Base-by-base conservation (phyloP, 2,113 vertebrate genomes). In the Vulpes vulpes region DNA sequence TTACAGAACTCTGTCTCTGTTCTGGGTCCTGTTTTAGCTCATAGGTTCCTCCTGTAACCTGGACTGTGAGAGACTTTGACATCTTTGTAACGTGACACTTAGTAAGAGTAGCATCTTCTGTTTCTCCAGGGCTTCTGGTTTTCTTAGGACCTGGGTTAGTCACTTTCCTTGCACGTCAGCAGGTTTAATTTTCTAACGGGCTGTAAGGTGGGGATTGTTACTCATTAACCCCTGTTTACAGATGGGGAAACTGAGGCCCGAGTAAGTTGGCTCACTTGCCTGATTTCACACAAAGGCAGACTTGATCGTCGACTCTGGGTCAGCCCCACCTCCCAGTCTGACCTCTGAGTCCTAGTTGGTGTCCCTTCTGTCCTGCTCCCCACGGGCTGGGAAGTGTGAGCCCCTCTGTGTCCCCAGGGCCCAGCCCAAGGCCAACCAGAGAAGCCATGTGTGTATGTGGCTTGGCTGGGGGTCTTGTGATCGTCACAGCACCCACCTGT, bases 401-500 rank as follows among this genome's bases (percentile, higher is more conserved):
- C 22, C 15, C 27, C 14, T 43, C 12, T 32, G 17, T 38, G 38
- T 91, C 51, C 38, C 62, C 25, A 51, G 4, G 27, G n/a, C 51
- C 35, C 32, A 11, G 59, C 60, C 64, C 53, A 30, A 53, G 91
- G 43, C 43, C 78, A 51, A 11, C 22, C n/a, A 8, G 57, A 89
- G 35, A n/a, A 59, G 59, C 43, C 43, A 43, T 43, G 19, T 49
- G 57, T 19, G 71, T 53, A 32, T 38, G 49, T 17, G 74, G 65
- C 5, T 30, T 62, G 64, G 20, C 8, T 0, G 3, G 53, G 79
- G 82, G 22, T 88, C 57, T 23, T 65, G 2, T 64, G 25, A 51
- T 57, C 4, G 1, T 53, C 65, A 10, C 23, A 25, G 0, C 59
- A 62, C 60, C 49, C 32, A 10, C 0, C 0, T 51, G 89, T 51